These are phyloP conservation scores for Oncorhynchus kisutch DNA, from an alignment of 2,113 vertebrate genomes.

Conservation along the genomic window DNA sequence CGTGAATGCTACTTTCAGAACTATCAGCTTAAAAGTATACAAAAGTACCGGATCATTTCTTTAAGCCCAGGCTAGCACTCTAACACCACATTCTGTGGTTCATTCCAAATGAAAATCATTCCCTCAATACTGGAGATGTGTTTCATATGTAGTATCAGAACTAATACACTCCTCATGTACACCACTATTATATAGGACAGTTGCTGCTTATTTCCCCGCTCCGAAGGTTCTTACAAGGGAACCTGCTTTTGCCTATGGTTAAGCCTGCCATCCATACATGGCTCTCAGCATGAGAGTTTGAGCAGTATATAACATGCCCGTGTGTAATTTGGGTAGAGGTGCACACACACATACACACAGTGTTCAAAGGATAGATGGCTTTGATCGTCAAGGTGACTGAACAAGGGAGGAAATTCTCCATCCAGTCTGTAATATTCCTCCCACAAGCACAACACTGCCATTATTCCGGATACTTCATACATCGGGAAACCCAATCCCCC, in stretches of 20 bases:
- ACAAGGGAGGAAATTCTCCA: constrained; percentile 27
- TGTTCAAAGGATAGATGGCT: not conserved
- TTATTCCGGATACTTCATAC: not conserved
- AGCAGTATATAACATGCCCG: constrained; percentile 25
- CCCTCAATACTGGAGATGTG: no score
- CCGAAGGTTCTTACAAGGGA: constrained; percentile 15
- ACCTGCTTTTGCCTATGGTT: constrained; percentile 12
- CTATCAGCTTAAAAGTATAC: no score
- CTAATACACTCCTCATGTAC: no score
- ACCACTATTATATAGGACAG: not conserved
- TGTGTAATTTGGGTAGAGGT: constrained; percentile 10
- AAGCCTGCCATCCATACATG: no score
- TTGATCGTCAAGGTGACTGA: constrained; percentile 41
- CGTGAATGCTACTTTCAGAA: no score
- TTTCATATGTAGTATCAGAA: no score
- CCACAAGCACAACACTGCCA: no score
- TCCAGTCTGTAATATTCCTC: constrained; percentile 9
- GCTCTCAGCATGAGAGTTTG: constrained; percentile 21
- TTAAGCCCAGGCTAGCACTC: not conserved
- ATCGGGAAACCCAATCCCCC: constrained; percentile 15
- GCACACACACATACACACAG: no score
- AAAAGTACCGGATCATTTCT: no score
- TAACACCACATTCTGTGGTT: no score
- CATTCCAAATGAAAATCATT: no score
- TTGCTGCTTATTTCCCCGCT: constrained; percentile 8